Conservation (phyloP, 2,888 invertebrate genomes). For the Cordilura impudica region DNA sequence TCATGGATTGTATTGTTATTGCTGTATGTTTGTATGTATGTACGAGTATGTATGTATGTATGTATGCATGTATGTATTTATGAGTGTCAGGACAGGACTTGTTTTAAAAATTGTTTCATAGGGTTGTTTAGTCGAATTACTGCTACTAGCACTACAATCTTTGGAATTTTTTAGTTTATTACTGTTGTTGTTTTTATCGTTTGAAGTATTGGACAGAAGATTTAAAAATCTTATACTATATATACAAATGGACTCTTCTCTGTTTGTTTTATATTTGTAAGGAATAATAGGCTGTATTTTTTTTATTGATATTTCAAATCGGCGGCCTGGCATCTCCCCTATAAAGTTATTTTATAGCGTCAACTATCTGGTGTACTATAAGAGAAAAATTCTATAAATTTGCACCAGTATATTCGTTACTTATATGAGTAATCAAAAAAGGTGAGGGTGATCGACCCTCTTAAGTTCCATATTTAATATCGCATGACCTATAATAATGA, state of each 20-base stretch:
- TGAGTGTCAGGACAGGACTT: not conserved
- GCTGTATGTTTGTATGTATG: not conserved
- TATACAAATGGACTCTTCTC: not conserved
- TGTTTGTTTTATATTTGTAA: not conserved
- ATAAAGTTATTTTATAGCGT: too few relatives aligned
- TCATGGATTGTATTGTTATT: slow-evolving; percentile 51
- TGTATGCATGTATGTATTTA: not conserved
- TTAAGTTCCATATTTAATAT: too few relatives aligned
- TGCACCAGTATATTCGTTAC: too few relatives aligned
- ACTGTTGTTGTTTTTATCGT: slow-evolving; percentile 41
- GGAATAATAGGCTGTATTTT: too few relatives aligned
- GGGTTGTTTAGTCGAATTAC: not conserved
- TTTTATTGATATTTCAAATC: too few relatives aligned
- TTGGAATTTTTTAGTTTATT: slow-evolving; percentile 31
- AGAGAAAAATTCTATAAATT: too few relatives aligned
- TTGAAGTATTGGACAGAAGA: slow-evolving; percentile 58
- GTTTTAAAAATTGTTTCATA: too few relatives aligned
- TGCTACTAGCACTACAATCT: not conserved
- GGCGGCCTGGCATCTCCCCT: too few relatives aligned
- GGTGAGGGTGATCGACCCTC: too few relatives aligned
- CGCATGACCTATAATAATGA: too few relatives aligned
- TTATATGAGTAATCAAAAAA: too few relatives aligned
- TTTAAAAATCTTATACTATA: slow-evolving; percentile 45
- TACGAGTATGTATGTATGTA: not conserved
- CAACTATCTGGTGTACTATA: too few relatives aligned